A percentile compares a stretch with the other conserved stretches of the same genome.
These are phyloP conservation scores for Leptopilina clavipes DNA, from an alignment of 1,140 invertebrate species.

Conservation along the genomic window DNA sequence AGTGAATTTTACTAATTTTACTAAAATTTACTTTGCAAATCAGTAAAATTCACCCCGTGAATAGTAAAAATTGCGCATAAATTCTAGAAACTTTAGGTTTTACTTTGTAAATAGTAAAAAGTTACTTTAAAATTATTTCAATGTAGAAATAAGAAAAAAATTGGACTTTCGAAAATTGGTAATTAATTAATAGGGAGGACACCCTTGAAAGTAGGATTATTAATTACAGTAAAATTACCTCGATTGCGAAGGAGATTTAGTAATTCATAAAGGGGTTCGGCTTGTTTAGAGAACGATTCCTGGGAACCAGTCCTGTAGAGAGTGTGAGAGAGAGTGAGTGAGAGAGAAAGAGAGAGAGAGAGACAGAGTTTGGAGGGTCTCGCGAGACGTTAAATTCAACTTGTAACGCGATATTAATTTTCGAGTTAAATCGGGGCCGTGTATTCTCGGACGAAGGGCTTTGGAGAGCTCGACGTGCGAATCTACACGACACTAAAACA, in stretches of 20 bases:
- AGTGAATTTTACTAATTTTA: too few relatives aligned
- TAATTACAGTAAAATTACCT: constrained; percentile 30
- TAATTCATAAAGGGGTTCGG: constrained; percentile 12
- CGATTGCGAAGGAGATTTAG: not conserved
- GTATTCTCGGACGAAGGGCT: constrained; percentile 42
- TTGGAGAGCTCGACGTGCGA: constrained; percentile 40
- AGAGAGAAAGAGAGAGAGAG: not conserved
- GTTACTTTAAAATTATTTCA: too few relatives aligned
- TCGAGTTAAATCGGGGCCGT: constrained; percentile 50
- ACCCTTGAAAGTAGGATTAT: not conserved
- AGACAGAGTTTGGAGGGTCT: constrained; percentile 40
- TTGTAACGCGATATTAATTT: constrained; percentile 58
- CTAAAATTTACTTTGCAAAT: too few relatives aligned
- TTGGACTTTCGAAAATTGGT: not conserved
- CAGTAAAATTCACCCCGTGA: too few relatives aligned
- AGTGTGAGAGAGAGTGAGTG: too few relatives aligned
- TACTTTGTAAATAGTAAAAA: too few relatives aligned
- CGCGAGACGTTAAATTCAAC: constrained; percentile 45
- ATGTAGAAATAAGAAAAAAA: too few relatives aligned
- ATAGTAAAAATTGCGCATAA: too few relatives aligned
- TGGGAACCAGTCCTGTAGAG: constrained; percentile 14
- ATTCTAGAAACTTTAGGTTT: too few relatives aligned
- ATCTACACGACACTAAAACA: constrained; percentile 49
- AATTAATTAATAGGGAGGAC: not conserved
- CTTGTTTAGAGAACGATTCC: constrained; percentile 25